Conservation (phyloP, 2,888 invertebrate species). For the Protonemura montana region DNA sequence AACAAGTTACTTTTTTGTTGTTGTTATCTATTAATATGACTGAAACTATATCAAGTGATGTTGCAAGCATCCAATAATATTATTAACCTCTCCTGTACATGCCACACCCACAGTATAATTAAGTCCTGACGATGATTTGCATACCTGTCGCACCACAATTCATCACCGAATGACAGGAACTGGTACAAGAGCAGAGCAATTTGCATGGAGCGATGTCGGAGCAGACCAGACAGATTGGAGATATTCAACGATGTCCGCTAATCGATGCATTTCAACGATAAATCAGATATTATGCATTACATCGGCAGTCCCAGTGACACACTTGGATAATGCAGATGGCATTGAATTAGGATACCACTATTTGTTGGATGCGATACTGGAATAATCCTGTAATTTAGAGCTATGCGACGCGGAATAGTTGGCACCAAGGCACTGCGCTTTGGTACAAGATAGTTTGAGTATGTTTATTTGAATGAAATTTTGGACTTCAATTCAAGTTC, state of each 20-base stretch:
- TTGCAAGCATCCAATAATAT: constrained; percentile 2
- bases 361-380: too few relatives aligned
- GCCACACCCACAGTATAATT: background rate
- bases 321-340: constrained; percentile 12
- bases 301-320: background rate
- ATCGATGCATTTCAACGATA: background rate
- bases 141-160: background rate
- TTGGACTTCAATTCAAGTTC: too few relatives aligned
- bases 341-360: too few relatives aligned
- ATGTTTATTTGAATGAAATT: too few relatives aligned
- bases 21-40: background rate
- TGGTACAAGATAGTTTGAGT: too few relatives aligned
- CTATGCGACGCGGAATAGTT: too few relatives aligned
- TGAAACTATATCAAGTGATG: background rate
- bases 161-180: background rate
- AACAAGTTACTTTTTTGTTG: background rate
- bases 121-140: background rate
- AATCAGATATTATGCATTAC: background rate
- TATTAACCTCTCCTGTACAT: background rate
- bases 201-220: background rate
- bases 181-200: background rate
- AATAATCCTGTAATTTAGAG: too few relatives aligned
- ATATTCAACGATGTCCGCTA: background rate
- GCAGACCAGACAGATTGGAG: background rate
- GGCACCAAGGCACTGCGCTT: too few relatives aligned